phyloP scores from a whole-genome alignment of 2,888 invertebrate genomes.

The Hipparchia sbordonii region DNA sequence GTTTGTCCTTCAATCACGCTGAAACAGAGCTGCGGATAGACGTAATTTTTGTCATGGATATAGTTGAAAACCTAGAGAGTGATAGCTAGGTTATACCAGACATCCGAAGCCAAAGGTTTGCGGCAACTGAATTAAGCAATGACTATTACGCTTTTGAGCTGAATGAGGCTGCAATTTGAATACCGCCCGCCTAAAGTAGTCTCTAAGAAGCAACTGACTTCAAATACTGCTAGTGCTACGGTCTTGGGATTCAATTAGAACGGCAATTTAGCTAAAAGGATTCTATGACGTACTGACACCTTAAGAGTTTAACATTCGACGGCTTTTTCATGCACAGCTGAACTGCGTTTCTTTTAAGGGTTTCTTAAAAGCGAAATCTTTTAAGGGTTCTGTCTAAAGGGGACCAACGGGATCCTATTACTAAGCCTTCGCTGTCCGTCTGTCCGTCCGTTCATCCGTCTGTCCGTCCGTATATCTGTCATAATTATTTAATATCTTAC shows the following conservation, averaged over 20 bases:
- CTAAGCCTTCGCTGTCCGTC: too few relatives aligned
- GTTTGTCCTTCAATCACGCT: too few relatives aligned
- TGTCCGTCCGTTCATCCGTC: too few relatives aligned
- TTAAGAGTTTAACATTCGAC: neutral
- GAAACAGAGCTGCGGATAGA: too few relatives aligned
- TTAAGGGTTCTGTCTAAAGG: too few relatives aligned
- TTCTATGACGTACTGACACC: slow-evolving; percentile 6
- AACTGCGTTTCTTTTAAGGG: neutral
- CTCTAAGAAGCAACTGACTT: slow-evolving; percentile 13
- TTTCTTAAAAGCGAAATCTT: too few relatives aligned
- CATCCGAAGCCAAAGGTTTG: neutral
- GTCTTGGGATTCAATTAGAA: slow-evolving; percentile 8
- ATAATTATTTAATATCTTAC: too few relatives aligned
- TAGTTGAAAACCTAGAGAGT: too few relatives aligned
- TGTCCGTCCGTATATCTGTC: too few relatives aligned
- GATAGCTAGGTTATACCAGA: neutral
- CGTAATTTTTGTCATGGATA: too few relatives aligned
- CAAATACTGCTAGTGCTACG: neutral
- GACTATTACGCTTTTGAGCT: slow-evolving; percentile 32
- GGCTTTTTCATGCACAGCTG: neutral
- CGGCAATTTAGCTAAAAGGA: slow-evolving; percentile 6
- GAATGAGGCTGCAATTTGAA: slow-evolving; percentile 31
- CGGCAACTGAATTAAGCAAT: slow-evolving; percentile 33
- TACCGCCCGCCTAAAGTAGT: slow-evolving; percentile 15
- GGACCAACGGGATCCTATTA: too few relatives aligned